Evolutionary conservation across 2,113 vertebrate genomes (phyloP).

Genomic region (Pipra filicauda): DNA sequence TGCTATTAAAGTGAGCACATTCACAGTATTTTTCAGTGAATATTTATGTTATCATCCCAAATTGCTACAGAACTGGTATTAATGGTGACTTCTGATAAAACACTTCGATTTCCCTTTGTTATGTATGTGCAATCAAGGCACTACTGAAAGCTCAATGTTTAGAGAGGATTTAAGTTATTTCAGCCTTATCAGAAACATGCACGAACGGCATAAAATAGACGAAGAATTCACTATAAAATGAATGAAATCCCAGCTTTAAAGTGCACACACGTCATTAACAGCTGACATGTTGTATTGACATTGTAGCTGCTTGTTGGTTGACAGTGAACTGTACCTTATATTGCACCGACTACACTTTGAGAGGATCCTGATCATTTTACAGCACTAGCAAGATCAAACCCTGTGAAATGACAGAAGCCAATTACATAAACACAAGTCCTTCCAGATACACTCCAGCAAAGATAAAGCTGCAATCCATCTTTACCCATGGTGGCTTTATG

Average conservation of each 20-base stretch:
- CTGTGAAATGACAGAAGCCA: background rate
- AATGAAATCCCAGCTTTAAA: background rate
- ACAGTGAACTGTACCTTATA: background rate
- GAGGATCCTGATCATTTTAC: background rate
- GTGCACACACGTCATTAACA: background rate
- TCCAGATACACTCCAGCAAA: background rate
- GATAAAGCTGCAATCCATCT: background rate
- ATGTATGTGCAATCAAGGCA: background rate
- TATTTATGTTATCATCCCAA: background rate
- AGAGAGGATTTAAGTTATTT: background rate
- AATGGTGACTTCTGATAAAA: background rate
- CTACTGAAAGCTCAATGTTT: background rate
- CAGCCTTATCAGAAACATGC: background rate
- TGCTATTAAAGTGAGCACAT: background rate
- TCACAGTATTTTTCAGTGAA: background rate
- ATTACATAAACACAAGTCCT: background rate
- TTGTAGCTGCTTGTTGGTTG: background rate
- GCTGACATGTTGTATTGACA: background rate
- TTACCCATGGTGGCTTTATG: background rate
- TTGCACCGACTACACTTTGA: background rate
- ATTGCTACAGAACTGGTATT: background rate
- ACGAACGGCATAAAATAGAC: background rate
- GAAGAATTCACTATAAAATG: background rate
- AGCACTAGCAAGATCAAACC: background rate
- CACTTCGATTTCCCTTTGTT: background rate